Evolutionary conservation across 2,888 invertebrate species (phyloP), one percentile per base, ranked within the genome.

Genomic region (Panopea generosa): DNA sequence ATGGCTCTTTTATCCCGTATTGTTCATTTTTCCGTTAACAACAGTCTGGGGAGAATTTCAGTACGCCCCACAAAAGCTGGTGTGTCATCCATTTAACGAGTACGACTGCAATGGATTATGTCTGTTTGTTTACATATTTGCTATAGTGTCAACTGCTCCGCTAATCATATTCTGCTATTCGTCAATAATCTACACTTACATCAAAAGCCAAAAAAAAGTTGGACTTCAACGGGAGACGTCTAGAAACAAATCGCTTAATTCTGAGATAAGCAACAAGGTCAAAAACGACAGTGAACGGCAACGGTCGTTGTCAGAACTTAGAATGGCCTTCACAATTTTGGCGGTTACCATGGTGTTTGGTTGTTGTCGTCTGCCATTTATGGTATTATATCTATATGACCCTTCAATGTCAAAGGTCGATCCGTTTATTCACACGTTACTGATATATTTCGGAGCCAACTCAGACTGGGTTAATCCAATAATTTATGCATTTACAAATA

Each of bases 381-480:
- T 83, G 60, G 26, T 78, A 7, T 43, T 81, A 24, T 78, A 80
- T 33, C 40, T 78, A 11, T 68, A 68, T 18, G 81, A 83, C 43
- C 77, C 81, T 0, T 73, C 73, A 1, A 76, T 77, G 69, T 63
- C 73, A 2, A 76, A 78, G 50, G 70, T 74, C 4, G 49, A 68
- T 11, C 75, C 80, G 22, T 33, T 76, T 16, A 29, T 68, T 1
- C 81, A 81, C 45, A 76, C 77, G n/a, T 16, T 74, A 1, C 57
- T 83, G 11, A 78, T 80, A 33, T 83, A 73, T 60, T 45, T 81
- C 6, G 80, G 81, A 26, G 69, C 76, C 16, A 70, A 62, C 43
- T 78, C 81, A 18, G 77, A 76, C 59, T 76, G 73, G 70, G 76
- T 81, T n/a, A 83, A 83, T 53, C 83, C 83, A 11, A 60, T 83